Evolutionary conservation across 2,113 vertebrate genomes (phyloP), one percentile per base, ranked within the genome.

Genomic region (Orientallactaga bullata): DNA sequence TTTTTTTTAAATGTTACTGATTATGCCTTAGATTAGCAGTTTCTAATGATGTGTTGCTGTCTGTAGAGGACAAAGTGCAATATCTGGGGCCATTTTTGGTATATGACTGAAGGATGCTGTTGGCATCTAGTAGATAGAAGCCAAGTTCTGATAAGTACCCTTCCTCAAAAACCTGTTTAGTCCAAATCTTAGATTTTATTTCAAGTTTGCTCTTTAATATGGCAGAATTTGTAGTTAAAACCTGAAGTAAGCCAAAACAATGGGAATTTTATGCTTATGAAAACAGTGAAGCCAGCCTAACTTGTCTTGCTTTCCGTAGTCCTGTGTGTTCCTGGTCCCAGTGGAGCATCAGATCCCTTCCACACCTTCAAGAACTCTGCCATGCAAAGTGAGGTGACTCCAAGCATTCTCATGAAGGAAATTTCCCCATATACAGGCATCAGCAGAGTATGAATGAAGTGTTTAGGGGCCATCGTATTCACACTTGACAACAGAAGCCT

Each of bases 211-310:
- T 94, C 35, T 90, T 84, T 37, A 72, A 42, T 42, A 39, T 61
- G 13, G 8, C 6, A 78, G 90, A n/a, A 55, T 86, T 73, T 93
- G 18, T 81, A 55, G 28, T 72, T 68, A 66, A 91, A 78, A 63
- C 11, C 4, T n/a, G 91, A 94, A n/a, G 28, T 35, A 69, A 35
- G 61, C 58, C 74, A 68, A 85, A 95, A 69, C 61, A 86, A 86
- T 8, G 82, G 8, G 13, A 35, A 51, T 15, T 55, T 10, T 42
- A 51, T 20, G 47, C 4, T 51, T 58, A 23, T 16, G 32, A 72
- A 74, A 84, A 32, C 5, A 30, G 5, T 66, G 32, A 42, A 47
- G 21, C 21, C 13, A 77, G 3, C 24, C 12, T 68, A 63, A 77
- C 30, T 58, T 85, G 85, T 78, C 66, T 2, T 55, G 47, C 11